Percentiles rank a stretch among this genome's conserved stretches.
phyloP scores from a whole-genome alignment of 23 tunicate species.

The Trididemnum clinides region DNA sequence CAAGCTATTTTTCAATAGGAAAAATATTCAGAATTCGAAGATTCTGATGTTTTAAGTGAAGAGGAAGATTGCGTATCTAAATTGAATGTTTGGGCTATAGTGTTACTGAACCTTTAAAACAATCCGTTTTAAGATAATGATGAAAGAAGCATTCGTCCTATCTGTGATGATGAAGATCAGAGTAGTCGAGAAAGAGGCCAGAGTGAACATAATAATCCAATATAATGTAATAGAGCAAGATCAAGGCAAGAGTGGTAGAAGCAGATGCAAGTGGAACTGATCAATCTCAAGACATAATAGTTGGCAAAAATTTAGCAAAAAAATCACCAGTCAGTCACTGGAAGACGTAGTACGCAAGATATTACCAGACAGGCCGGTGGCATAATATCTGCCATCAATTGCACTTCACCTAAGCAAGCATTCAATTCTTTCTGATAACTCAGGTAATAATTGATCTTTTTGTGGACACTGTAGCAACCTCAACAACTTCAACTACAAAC shows the following conservation, averaged over 20 bases:
- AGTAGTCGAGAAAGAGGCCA: background rate
- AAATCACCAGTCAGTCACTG: background rate
- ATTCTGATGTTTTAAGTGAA: constrained; percentile 4
- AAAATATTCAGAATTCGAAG: constrained; percentile 2
- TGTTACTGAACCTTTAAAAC: background rate
- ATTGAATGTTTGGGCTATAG: background rate
- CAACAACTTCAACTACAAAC: no score
- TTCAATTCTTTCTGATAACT: background rate
- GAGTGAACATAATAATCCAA: background rate
- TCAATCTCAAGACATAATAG: background rate
- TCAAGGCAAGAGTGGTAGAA: background rate
- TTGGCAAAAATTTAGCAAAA: background rate
- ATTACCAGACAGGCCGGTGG: background rate
- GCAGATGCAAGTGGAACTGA: constrained; percentile 7
- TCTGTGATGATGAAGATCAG: background rate
- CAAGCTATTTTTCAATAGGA: background rate
- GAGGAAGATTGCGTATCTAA: background rate
- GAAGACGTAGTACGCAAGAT: background rate
- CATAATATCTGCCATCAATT: constrained; percentile 12
- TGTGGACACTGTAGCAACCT: no score
- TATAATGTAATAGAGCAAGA: background rate
- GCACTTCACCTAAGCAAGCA: background rate
- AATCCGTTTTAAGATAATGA: background rate
- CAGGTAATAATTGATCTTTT: background rate
- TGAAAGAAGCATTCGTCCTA: background rate